A percentile compares a stretch with the other conserved stretches of the same genome.
These are phyloP conservation scores for Drosophila parabipectinata DNA, from an alignment of 1,140 invertebrate species.

Conservation along the genomic window DNA sequence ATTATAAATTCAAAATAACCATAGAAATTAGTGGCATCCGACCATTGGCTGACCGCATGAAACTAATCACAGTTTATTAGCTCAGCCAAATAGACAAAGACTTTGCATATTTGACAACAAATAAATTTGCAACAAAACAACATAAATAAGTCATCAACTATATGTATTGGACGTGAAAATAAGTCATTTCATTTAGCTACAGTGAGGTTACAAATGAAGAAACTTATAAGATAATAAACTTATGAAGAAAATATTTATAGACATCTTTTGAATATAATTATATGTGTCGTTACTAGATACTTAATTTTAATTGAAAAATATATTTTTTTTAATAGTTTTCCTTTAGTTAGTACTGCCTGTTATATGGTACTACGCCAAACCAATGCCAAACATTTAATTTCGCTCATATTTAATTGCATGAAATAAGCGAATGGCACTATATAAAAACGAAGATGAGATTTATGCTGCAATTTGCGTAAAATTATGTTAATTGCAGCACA, in stretches of 20 bases:
- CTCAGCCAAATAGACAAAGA: conserved; percentile 26
- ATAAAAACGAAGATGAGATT: conserved; percentile 75
- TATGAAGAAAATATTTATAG: background rate
- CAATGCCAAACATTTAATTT: conserved; percentile 59
- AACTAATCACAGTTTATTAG: conserved; percentile 76
- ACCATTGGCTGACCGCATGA: conserved; percentile 45
- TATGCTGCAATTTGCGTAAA: conserved; percentile 76
- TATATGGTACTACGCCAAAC: conserved; percentile 12
- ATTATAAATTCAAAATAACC: conserved; percentile 71
- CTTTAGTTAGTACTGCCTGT: conserved; percentile 18
- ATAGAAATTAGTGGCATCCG: conserved; percentile 67
- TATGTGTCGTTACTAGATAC: no score
- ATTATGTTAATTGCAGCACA: conserved; percentile 77
- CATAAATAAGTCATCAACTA: conserved; percentile 66
- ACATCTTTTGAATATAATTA: no score
- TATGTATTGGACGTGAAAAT: conserved; percentile 8
- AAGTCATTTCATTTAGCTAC: conserved; percentile 16
- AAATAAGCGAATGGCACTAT: conserved; percentile 70
- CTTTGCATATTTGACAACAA: conserved; percentile 45
- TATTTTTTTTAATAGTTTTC: background rate
- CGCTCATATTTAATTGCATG: conserved; percentile 67
- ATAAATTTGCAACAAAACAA: conserved; percentile 60
- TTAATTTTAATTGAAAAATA: no score
- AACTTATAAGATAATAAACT: background rate
- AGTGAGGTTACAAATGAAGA: background rate